A percentile compares a stretch with the other conserved stretches of the same genome.
Evolutionary conservation across 2,888 invertebrate genomes (phyloP).

Genomic region (Hypercompe scribonia): DNA sequence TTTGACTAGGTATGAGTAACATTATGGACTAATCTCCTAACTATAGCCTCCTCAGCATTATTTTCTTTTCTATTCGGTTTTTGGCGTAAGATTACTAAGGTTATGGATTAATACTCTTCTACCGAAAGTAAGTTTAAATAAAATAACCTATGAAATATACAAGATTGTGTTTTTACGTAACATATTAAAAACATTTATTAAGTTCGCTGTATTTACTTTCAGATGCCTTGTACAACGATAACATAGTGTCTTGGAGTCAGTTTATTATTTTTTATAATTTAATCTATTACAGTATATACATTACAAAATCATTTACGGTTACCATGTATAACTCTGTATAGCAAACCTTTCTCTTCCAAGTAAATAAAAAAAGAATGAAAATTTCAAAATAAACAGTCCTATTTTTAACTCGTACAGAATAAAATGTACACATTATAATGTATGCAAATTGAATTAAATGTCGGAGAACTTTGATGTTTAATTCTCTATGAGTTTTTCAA

Average conservation of each 20-base stretch:
- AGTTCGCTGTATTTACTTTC: neutral
- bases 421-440: neutral
- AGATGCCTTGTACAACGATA: neutral
- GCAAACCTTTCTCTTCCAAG: neutral
- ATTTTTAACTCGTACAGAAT: neutral
- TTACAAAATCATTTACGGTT: neutral
- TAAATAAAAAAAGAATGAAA: neutral
- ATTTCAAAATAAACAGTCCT: neutral
- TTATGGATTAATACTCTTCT: neutral
- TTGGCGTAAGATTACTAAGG: neutral
- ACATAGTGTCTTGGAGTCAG: neutral
- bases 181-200: neutral
- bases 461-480: slow-evolving; percentile 1
- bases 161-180: neutral
- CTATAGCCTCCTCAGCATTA: neutral
- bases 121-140: neutral
- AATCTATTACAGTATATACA: neutral
- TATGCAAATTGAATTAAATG: neutral
- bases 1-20: neutral
- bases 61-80: neutral
- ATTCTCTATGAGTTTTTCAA: neutral
- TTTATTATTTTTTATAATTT: too few species aligned
- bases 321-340: neutral
- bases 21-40: neutral
- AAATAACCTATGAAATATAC: neutral